Evolutionary conservation across 2,797 vertebrate genomes (phyloP).

Genomic region (Diglossa cyanea): DNA sequence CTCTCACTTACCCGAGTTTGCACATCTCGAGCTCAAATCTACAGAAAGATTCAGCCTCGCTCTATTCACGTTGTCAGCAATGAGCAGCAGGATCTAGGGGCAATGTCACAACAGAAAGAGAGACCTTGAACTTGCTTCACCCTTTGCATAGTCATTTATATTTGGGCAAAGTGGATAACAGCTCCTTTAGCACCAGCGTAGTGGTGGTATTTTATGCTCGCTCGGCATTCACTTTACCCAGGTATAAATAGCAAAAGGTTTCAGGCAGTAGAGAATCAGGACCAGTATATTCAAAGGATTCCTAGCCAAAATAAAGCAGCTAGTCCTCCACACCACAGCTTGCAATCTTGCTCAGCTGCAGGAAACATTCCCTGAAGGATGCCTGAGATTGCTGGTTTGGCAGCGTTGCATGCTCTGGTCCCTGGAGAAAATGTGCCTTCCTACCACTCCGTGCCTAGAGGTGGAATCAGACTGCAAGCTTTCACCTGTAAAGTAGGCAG

Average conservation of each 20-base stretch:
- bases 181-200: neutral
- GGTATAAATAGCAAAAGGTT: constrained; percentile 56
- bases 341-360: neutral
- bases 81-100: neutral
- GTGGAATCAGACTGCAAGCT: constrained; percentile 54
- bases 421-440: neutral
- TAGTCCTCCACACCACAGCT: neutral
- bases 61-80: neutral
- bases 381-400: neutral
- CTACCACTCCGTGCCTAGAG: neutral
- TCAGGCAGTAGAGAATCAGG: neutral
- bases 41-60: neutral
- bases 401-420: neutral
- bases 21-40: neutral
- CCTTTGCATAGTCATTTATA: constrained; percentile 21
- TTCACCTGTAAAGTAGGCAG: constrained; percentile 38
- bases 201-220: constrained; percentile 15
- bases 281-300: constrained; percentile 11
- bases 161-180: constrained; percentile 43
- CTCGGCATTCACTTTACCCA: neutral
- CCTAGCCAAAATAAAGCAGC: neutral
- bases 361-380: neutral
- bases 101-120: neutral
- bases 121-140: constrained; percentile 55
- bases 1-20: neutral